Conservation (phyloP, 2,797 vertebrate genomes). For the Tachyglossus aculeatus region DNA sequence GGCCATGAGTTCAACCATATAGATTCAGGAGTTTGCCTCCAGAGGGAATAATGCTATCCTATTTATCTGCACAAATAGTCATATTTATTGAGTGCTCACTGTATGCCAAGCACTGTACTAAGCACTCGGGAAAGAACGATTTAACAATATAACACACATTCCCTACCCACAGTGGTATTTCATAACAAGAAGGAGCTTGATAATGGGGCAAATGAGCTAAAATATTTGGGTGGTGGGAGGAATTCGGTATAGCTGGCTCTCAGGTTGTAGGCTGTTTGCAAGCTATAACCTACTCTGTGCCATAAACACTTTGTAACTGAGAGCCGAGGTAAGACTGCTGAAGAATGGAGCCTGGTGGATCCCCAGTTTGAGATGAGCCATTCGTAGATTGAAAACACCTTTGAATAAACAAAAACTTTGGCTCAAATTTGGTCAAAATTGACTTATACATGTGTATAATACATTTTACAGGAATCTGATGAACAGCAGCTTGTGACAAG, state of each 20-base stretch:
- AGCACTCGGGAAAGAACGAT: too few relatives aligned
- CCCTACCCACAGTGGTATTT: too few relatives aligned
- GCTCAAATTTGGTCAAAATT: neutral
- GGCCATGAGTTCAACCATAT: too few relatives aligned
- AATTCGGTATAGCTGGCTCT: neutral
- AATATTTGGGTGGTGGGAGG: neutral
- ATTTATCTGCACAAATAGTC: too few relatives aligned
- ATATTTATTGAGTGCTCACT: too few relatives aligned
- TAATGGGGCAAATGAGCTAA: neutral
- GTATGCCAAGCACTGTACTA: too few relatives aligned
- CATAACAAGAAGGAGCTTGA: neutral
- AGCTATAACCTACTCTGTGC: neutral
- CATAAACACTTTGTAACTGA: neutral
- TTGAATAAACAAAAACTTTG: neutral
- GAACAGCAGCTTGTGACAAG: slow-evolving; percentile 74
- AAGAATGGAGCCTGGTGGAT: too few relatives aligned
- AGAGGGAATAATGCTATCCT: too few relatives aligned
- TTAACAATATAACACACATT: too few relatives aligned
- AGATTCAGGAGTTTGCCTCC: too few relatives aligned
- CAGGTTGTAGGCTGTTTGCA: neutral
- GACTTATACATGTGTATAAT: neutral
- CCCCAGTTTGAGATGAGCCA: neutral
- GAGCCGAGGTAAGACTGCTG: too few relatives aligned
- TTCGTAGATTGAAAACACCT: neutral
- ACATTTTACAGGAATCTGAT: slow-evolving; percentile 72